These are phyloP conservation scores for Fragum whitleyi DNA, from an alignment of 2,888 invertebrate genomes.

Conservation along the genomic window DNA sequence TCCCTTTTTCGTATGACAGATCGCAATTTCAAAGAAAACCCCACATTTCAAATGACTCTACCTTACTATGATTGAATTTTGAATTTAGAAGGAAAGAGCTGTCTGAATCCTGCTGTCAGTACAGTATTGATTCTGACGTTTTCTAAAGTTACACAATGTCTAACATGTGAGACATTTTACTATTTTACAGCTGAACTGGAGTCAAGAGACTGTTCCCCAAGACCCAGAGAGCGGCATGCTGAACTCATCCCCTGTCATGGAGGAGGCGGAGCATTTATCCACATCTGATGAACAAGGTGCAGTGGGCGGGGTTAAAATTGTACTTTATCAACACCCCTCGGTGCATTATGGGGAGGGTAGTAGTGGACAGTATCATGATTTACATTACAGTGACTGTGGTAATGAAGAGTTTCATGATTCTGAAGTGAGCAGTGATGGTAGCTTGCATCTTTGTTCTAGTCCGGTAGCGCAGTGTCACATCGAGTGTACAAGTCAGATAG, in stretches of 20 bases:
- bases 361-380: conserved; percentile 32
- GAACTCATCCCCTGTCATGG: conserved; percentile 66
- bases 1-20: no score
- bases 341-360: conserved; percentile 66
- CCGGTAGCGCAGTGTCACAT: conserved; percentile 63
- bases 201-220: conserved; percentile 79
- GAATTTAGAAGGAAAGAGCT: no score
- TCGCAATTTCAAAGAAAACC: no score
- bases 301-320: conserved; percentile 75
- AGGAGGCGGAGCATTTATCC: conserved; percentile 73
- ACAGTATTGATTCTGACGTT: no score
- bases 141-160: no score
- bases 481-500: conserved; percentile 54
- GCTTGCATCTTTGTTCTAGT: conserved; percentile 55
- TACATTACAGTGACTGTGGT: conserved; percentile 30
- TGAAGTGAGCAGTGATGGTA: conserved; percentile 61
- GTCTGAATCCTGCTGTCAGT: no score
- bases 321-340: conserved; percentile 74
- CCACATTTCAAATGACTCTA: no score
- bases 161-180: no score
- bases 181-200: conserved; percentile 74
- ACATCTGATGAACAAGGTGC: conserved; percentile 75
- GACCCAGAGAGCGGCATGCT: conserved; percentile 76
- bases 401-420: conserved; percentile 49
- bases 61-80: no score